These are phyloP conservation scores for Rhinoraja longicauda DNA, from an alignment of 2,797 vertebrate species.

Conservation along the genomic window DNA sequence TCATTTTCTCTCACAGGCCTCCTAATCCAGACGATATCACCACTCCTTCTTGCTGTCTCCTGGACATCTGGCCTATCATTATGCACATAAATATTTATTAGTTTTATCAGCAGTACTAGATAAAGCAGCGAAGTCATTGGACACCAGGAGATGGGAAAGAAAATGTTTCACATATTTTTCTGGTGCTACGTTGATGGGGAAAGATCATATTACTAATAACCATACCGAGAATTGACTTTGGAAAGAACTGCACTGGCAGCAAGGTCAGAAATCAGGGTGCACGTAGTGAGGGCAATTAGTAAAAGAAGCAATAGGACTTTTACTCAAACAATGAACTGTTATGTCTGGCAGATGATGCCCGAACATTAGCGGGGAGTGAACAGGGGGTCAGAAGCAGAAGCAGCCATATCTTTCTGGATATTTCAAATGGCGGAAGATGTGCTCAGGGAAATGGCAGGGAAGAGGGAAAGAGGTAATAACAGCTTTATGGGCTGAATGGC, in stretches of 20 bases:
- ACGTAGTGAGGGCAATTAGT: neutral
- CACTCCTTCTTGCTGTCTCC: slow-evolving; percentile 2
- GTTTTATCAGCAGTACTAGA: neutral
- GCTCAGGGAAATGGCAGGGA: neutral
- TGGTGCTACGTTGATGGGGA: neutral
- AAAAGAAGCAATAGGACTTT: neutral
- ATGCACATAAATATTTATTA: neutral
- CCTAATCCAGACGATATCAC: slow-evolving; percentile 2
- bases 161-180: neutral
- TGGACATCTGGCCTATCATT: neutral
- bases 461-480: neutral
- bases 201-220: neutral
- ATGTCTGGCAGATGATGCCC: neutral
- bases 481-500: neutral
- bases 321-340: neutral
- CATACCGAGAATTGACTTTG: neutral
- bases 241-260: neutral
- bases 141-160: neutral
- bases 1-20: neutral
- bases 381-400: neutral
- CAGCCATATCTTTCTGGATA: neutral
- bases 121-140: neutral
- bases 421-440: neutral
- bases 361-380: neutral
- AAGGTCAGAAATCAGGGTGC: neutral